phyloP scores from a whole-genome alignment of 2,888 invertebrate genomes.

The Brachyptera putata region DNA sequence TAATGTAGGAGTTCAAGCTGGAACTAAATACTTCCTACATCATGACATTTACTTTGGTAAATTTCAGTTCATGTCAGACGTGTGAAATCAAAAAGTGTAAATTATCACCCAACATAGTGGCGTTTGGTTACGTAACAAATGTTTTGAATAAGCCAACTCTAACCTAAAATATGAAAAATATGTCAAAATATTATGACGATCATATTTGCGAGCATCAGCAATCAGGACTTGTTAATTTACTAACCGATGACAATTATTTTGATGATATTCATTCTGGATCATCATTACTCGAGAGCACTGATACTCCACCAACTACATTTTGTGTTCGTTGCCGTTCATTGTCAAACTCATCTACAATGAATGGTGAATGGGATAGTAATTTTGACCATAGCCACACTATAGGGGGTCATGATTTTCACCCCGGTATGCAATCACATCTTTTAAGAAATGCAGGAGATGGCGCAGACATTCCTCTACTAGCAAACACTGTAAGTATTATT shows the following conservation, averaged over 20 bases:
- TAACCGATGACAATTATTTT: slow-evolving; percentile 21
- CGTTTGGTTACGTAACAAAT: too few relatives aligned
- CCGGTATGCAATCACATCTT: not conserved
- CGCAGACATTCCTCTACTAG: slow-evolving; percentile 28
- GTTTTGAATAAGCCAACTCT: too few relatives aligned
- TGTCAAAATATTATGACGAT: slow-evolving; percentile 19
- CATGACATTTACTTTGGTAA: too few relatives aligned
- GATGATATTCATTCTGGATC: slow-evolving; percentile 21
- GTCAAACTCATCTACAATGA: slow-evolving; percentile 13
- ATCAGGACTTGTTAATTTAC: slow-evolving; percentile 22
- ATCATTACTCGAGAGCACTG: not conserved
- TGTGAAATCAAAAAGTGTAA: too few relatives aligned
- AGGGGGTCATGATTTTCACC: not conserved
- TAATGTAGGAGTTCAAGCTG: too few relatives aligned
- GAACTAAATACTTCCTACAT: too few relatives aligned
- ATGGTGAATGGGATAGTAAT: slow-evolving; percentile 6
- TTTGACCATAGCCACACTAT: slow-evolving; percentile 16
- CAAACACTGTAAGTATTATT: slow-evolving; percentile 21
- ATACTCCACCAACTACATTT: slow-evolving; percentile 28
- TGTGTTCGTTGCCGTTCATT: slow-evolving; percentile 29
- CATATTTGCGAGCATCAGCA: slow-evolving; percentile 24
- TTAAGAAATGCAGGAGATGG: slow-evolving; percentile 24
- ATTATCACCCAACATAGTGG: too few relatives aligned
- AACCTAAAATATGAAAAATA: too few relatives aligned
- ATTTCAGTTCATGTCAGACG: too few relatives aligned